Base-by-base conservation (phyloP, 2,888 invertebrate species). In the Caprella mutica region DNA sequence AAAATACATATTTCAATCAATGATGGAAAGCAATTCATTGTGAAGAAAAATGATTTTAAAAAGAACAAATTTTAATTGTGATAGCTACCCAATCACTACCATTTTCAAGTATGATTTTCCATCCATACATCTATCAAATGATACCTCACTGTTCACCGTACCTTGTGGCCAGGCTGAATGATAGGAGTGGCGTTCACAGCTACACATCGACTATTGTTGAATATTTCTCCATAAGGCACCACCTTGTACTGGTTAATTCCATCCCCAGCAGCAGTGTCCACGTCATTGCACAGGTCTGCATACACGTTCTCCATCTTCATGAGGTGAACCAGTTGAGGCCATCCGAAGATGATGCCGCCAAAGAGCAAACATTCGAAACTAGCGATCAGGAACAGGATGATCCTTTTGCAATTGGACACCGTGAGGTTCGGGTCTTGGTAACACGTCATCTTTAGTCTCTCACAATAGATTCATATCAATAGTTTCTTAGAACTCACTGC, bases 311-410 rank as follows among this genome's bases (percentile, higher is more conserved):
- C 63, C 23, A 57, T 50, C 39, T 59, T 63, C 27, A 63, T 55
- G 23, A 63, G 53, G 44, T 59, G 57, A 3, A 59, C 59, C 14
- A 63, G 38, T 57, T 59, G 63, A 4, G 63, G 63, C 63, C 63
- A 63, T 8, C 63, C 63, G 29, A 63, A 63, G 17, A 63, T 48
- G 6, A 57, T 56, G 6, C 63, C 63, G 14, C 59, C 63, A 39
- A 63, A 63, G 23, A 63, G 40, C 54, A 57, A 40, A 3, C 50
- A 54, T 38, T 63, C 63, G n/a, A 59, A 5, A 17, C 51, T 30
- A 2, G 59, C 63, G 4, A 63, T 44, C 12, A 59, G 6, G 52
- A 55, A 63, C 27, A 63, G 59, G 23, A 53, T 3, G 17, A 59
- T 42, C 23, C 59, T 35, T 12, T 55, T 40, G 19, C 38, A 19